phyloP scores from a whole-genome alignment of 2,888 invertebrate species.

The Tinea semifulvella region DNA sequence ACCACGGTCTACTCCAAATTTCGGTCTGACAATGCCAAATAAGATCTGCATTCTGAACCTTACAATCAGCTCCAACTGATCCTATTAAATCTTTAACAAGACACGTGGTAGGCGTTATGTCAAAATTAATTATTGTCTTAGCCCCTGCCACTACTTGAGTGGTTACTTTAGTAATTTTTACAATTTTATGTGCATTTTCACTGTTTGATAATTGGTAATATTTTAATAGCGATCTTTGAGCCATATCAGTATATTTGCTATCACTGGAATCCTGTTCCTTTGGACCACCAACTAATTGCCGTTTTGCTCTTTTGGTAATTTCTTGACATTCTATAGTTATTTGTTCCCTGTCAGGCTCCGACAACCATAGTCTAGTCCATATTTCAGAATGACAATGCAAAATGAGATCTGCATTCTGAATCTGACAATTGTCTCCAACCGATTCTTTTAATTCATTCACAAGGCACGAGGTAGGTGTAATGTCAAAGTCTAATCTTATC shows the following conservation, averaged over 20 bases:
- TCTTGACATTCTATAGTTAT: constrained; percentile 2
- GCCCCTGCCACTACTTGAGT: constrained; percentile 47
- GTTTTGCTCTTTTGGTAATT: neutral
- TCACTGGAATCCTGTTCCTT: neutral
- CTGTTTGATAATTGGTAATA: neutral
- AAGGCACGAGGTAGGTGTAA: constrained; percentile 3
- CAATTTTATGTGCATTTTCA: constrained; percentile 20
- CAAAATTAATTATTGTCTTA: constrained; percentile 53
- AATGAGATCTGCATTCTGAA: neutral
- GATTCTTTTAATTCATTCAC: constrained; percentile 3
- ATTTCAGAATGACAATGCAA: constrained; percentile 6
- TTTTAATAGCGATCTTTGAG: constrained; percentile 13
- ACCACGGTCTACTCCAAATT: constrained; percentile 65
- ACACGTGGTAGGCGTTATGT: neutral
- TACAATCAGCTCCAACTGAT: neutral
- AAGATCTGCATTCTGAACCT: constrained; percentile 18
- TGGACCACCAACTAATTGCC: no score
- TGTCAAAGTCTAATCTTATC: constrained; percentile 25
- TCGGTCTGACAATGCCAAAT: constrained; percentile 34
- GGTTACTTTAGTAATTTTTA: constrained; percentile 32
- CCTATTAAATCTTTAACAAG: constrained; percentile 3
- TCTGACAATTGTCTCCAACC: neutral
- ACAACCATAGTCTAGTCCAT: constrained; percentile 12
- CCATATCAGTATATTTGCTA: constrained; percentile 2
- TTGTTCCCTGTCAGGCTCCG: neutral